Percentiles rank a stretch among this genome's conserved stretches.
phyloP scores from a whole-genome alignment of 2,113 vertebrate species.

The Odocoileus hemionus region DNA sequence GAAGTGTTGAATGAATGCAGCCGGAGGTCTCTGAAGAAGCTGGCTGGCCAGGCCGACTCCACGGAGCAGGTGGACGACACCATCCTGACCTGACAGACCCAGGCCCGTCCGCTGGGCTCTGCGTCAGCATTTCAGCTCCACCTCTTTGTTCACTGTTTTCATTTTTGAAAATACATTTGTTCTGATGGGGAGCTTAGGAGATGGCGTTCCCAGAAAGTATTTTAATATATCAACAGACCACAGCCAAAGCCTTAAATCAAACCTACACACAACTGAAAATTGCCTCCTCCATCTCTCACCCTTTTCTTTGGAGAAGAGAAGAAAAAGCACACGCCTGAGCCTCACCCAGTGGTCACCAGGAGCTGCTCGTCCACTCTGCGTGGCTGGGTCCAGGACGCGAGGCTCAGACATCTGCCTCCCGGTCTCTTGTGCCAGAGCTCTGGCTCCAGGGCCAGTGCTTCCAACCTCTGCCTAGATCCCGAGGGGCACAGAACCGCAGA shows the following conservation, averaged over 20 bases:
- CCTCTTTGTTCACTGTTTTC: constrained; percentile 80
- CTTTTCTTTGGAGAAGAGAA: constrained; percentile 56
- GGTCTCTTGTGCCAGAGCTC: constrained; percentile 53
- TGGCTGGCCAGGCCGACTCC: constrained; percentile 89
- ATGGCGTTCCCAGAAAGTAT: constrained; percentile 81
- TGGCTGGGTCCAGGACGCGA: constrained; percentile 7
- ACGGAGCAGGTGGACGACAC: constrained; percentile 97
- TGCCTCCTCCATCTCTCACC: constrained; percentile 43
- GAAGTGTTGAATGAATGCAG: constrained; percentile 92
- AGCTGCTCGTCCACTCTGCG: neutral
- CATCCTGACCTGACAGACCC: constrained; percentile 90
- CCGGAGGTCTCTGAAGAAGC: constrained; percentile 94
- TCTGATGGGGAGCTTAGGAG: constrained; percentile 76
- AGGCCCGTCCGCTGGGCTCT: constrained; percentile 42
- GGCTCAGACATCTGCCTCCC: neutral
- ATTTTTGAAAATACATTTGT: constrained; percentile 86
- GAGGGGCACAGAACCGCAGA: constrained; percentile 3
- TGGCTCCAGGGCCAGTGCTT: neutral
- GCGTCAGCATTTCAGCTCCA: constrained; percentile 67
- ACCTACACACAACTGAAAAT: constrained; percentile 76
- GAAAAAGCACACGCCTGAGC: constrained; percentile 7
- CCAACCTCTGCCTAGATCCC: neutral
- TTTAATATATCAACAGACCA: constrained; percentile 81
- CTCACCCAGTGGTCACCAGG: constrained; percentile 32
- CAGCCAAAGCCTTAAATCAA: constrained; percentile 85